phyloP scores from a whole-genome alignment of 2,113 vertebrate species.

The Plecotus auritus region DNA sequence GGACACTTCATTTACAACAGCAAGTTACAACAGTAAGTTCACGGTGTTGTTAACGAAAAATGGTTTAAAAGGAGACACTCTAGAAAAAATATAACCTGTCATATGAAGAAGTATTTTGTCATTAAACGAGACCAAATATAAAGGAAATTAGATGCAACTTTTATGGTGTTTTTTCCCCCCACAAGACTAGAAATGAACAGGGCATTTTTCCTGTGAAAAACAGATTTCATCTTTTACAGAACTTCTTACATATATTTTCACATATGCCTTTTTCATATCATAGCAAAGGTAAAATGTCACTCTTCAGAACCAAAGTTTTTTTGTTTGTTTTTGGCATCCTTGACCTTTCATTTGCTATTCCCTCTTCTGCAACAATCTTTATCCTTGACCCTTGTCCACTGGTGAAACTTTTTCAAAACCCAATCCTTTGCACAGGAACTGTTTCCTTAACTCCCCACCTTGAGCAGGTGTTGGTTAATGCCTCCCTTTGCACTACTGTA shows the following conservation, averaged over 20 bases:
- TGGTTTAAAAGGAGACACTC: not conserved
- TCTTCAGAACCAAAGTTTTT: not conserved
- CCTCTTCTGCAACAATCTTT: not conserved
- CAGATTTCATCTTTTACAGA: not conserved
- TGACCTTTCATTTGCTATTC: not conserved
- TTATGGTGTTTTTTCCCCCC: not conserved
- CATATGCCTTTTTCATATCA: not conserved
- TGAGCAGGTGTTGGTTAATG: not conserved
- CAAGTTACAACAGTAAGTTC: not conserved
- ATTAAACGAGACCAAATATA: constrained; percentile 15
- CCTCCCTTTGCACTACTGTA: not conserved
- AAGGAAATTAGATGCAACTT: not conserved
- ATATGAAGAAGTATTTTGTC: not conserved
- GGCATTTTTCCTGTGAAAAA: not conserved
- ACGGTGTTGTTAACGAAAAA: not conserved
- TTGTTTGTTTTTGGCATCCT: not conserved
- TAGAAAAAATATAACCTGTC: not conserved
- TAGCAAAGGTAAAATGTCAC: not conserved
- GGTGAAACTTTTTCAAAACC: not conserved
- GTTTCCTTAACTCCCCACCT: not conserved
- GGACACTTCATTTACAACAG: not conserved
- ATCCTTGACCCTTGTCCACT: not conserved
- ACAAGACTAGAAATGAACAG: not conserved
- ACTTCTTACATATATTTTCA: not conserved
- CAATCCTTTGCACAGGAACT: not conserved